A percentile compares a stretch with the other conserved stretches of the same genome.
Evolutionary conservation across 2,797 vertebrate genomes (phyloP).

Genomic region (Arctocebus calabarensis): DNA sequence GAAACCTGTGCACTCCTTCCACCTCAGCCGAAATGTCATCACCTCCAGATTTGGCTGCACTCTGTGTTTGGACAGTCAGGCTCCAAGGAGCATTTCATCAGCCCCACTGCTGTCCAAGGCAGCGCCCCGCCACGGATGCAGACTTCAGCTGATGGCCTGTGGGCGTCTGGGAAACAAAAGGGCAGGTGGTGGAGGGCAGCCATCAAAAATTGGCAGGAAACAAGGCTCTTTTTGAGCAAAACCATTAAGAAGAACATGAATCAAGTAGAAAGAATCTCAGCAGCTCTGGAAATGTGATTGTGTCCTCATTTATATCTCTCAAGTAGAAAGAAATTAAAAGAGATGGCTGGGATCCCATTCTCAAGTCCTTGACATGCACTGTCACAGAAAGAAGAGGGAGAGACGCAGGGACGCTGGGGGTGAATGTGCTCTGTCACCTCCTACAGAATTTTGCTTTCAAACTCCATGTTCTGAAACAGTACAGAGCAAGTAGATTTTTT

Average conservation of each 20-base stretch:
- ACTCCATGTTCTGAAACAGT: background rate
- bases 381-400: background rate
- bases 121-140: conserved; percentile 24
- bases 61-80: conserved; percentile 44
- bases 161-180: conserved; percentile 69
- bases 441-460: background rate
- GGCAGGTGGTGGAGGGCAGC: conserved; percentile 55
- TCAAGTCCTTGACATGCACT: background rate
- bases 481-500: background rate
- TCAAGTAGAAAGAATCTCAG: conserved; percentile 63
- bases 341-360: conserved; percentile 27
- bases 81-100: conserved; percentile 59
- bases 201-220: conserved; percentile 72
- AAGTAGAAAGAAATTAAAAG: conserved; percentile 33
- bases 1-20: background rate
- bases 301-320: conserved; percentile 38
- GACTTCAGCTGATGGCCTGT: conserved; percentile 63
- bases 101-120: background rate
- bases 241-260: conserved; percentile 67
- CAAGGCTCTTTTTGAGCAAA: conserved; percentile 63
- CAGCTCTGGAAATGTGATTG: conserved; percentile 45
- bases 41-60: conserved; percentile 3
- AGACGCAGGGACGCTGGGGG: background rate
- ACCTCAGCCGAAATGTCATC: conserved; percentile 1
- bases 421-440: background rate